Conservation (phyloP, 35 echinoderm and acorn worm genomes). For the Holothuria glaberrima region DNA sequence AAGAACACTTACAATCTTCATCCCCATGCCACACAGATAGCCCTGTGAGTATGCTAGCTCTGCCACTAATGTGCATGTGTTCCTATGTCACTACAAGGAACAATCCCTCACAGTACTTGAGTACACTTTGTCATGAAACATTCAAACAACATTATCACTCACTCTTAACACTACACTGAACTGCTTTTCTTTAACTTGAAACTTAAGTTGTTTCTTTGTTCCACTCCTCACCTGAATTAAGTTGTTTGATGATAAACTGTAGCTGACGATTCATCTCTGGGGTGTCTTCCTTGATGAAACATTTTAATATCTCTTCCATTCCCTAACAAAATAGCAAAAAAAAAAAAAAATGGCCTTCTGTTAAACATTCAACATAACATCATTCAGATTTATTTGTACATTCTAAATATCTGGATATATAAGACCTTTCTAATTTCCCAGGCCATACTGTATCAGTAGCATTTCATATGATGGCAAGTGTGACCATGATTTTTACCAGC, state of each 20-base stretch:
- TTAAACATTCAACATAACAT: not conserved
- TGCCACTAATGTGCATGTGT: no score
- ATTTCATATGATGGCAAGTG: not conserved
- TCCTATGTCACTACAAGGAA: no score
- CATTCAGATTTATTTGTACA: no score
- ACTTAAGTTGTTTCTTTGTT: not conserved
- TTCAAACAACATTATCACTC: not conserved
- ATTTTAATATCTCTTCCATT: constrained; percentile 97
- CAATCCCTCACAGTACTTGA: no score
- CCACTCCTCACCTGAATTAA: constrained; percentile 80
- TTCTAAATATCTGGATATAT: no score
- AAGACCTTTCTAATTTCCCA: not conserved
- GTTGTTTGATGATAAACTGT: constrained; percentile 99
- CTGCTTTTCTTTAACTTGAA: not conserved
- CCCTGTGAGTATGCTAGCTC: no score
- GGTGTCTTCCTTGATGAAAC: constrained; percentile 94
- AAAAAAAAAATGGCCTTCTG: not conserved
- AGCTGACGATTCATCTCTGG: constrained; percentile 96
- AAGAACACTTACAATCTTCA: no score
- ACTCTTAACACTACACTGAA: not conserved
- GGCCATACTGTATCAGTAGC: not conserved
- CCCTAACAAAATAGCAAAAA: constrained; percentile 64
- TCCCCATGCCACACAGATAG: no score
- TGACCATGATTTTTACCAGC: not conserved
- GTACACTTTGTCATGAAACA: no score